Evolutionary conservation across 2,888 invertebrate species (phyloP).

Genomic region (Netelia virgata): DNA sequence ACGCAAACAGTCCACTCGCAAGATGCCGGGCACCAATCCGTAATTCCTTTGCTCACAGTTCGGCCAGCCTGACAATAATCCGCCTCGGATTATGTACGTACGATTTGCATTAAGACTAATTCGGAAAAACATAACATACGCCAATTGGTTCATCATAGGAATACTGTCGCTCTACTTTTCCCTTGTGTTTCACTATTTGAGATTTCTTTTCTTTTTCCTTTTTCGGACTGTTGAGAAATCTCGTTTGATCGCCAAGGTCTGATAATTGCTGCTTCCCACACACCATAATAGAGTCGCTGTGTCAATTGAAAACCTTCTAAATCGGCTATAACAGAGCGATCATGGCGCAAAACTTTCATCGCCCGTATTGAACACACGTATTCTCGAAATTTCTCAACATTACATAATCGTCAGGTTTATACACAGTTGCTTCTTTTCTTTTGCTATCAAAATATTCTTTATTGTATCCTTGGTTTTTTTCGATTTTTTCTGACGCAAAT

Average conservation of each 20-base stretch:
- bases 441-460: constrained; percentile 72
- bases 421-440: constrained; percentile 67
- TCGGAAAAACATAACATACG: no score
- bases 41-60: not conserved
- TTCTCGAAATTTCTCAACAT: constrained; percentile 66
- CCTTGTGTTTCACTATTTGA: not conserved
- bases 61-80: not conserved
- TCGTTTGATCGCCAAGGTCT: constrained; percentile 53
- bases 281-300: constrained; percentile 58
- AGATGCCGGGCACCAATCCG: no score
- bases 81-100: not conserved
- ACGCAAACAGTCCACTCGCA: no score
- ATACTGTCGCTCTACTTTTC: no score
- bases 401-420: constrained; percentile 63
- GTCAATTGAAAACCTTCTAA: constrained; percentile 61
- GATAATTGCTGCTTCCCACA: constrained; percentile 66
- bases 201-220: not conserved
- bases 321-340: constrained; percentile 68
- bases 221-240: not conserved
- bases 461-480: constrained; percentile 69
- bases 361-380: no score
- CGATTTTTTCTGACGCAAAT: constrained; percentile 56
- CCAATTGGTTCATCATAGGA: no score
- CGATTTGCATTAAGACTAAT: not conserved
- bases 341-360: constrained; percentile 61